These are phyloP conservation scores for Euphonia xanthogaster DNA, from an alignment of 2,797 vertebrate species.

Conservation along the genomic window DNA sequence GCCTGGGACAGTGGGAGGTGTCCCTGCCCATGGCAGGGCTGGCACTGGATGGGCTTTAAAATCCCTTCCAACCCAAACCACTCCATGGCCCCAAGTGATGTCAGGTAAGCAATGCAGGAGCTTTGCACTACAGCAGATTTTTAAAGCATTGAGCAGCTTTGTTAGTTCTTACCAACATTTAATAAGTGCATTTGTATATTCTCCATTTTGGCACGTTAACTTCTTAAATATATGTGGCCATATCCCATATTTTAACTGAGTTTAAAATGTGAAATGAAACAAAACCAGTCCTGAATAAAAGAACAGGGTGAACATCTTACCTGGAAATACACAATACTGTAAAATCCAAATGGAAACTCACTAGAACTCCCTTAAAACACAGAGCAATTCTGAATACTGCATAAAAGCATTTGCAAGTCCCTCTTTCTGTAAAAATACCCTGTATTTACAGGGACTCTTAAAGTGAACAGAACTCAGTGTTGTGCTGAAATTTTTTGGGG, in stretches of 20 bases:
- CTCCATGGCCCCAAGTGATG: background rate
- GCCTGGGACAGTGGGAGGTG: accelerated
- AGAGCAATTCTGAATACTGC: background rate
- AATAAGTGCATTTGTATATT: background rate
- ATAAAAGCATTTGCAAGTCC: background rate
- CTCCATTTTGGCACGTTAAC: background rate
- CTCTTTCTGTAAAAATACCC: background rate
- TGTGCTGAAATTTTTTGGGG: background rate
- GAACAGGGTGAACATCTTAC: background rate
- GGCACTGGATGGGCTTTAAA: background rate
- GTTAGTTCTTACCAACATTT: background rate
- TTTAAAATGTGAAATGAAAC: background rate
- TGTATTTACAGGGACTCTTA: background rate
- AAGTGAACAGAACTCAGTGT: background rate
- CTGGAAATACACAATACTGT: background rate
- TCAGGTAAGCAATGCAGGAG: background rate
- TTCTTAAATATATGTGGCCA: background rate
- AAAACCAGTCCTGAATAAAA: background rate
- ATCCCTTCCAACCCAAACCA: background rate
- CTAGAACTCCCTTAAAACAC: background rate
- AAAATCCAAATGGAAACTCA: background rate
- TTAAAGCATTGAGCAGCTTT: background rate
- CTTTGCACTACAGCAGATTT: background rate
- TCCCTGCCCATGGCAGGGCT: background rate
- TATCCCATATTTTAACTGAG: background rate